phyloP scores from a whole-genome alignment of 2,113 vertebrate species.

The Grantiella picta region DNA sequence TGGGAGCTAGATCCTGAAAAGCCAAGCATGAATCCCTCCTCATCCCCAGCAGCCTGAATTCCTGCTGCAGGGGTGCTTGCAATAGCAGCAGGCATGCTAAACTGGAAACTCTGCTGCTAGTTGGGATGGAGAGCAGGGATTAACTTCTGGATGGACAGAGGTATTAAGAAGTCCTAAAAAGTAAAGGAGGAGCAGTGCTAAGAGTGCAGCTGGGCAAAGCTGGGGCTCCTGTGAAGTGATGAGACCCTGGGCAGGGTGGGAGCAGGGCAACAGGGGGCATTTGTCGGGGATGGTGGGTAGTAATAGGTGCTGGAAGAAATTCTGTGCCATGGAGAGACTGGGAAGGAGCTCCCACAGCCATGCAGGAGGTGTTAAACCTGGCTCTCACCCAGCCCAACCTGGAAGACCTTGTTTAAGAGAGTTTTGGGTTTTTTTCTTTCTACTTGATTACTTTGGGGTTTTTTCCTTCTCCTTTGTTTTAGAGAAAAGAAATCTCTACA shows the following conservation, averaged over 20 bases:
- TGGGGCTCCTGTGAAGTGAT: background rate
- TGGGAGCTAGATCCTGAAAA: background rate
- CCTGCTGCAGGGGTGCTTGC: background rate
- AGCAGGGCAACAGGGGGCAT: rapidly evolving
- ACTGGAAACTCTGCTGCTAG: background rate
- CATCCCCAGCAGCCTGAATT: background rate
- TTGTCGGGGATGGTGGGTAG: background rate
- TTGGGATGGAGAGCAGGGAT: background rate
- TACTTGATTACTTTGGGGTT: background rate
- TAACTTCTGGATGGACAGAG: background rate
- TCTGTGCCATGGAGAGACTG: background rate
- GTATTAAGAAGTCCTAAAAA: background rate
- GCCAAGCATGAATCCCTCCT: rapidly evolving
- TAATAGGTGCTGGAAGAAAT: background rate
- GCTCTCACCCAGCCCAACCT: background rate
- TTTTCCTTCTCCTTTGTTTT: background rate
- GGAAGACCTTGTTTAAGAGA: background rate
- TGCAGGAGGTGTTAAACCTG: background rate
- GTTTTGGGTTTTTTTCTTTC: background rate
- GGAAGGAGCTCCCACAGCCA: background rate
- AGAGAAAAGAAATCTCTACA: background rate
- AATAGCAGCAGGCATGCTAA: background rate
- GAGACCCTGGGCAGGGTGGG: background rate
- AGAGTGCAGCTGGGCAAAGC: background rate
- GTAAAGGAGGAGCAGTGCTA: background rate